Percentiles rank a stretch among this genome's conserved stretches.
phyloP scores from a whole-genome alignment of 1,140 invertebrate genomes.

The Meloidogyne chitwoodi region DNA sequence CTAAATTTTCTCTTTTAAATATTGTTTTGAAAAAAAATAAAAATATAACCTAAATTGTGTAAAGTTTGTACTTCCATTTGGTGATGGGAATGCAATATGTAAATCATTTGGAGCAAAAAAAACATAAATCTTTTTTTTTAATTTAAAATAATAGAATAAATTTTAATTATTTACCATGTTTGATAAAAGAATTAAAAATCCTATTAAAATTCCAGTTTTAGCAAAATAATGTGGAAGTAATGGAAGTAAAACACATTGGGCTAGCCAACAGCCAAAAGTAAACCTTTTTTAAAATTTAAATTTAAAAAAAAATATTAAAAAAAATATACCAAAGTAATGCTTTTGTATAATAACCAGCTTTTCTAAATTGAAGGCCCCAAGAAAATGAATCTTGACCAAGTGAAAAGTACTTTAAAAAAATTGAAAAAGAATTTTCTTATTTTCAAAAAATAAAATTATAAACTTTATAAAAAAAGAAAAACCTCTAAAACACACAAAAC shows the following conservation, averaged over 20 bases:
- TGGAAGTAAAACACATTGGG: conserved; percentile 44
- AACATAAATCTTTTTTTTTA: conserved; percentile 14
- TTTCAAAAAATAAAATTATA: neutral
- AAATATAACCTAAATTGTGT: neutral
- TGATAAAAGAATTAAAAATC: conserved; percentile 41
- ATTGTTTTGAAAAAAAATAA: conserved; percentile 12
- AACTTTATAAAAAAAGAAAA: no score
- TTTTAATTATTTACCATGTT: conserved; percentile 46
- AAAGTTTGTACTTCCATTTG: neutral
- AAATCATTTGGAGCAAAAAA: conserved; percentile 23
- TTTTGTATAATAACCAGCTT: conserved; percentile 86
- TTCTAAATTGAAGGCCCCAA: conserved; percentile 82
- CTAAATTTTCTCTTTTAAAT: conserved; percentile 27
- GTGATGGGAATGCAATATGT: conserved; percentile 46
- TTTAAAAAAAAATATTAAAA: neutral
- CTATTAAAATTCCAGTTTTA: conserved; percentile 51
- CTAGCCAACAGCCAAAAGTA: conserved; percentile 39
- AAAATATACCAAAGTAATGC: conserved; percentile 69
- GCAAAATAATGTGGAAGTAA: conserved; percentile 51
- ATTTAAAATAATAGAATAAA: neutral
- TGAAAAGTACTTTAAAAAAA: conserved; percentile 50
- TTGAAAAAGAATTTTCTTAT: neutral
- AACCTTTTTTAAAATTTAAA: conserved; percentile 28
- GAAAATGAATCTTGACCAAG: conserved; percentile 80
- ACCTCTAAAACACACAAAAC: conserved; percentile 85